Conservation (phyloP, 2,797 vertebrate genomes). For the Pangasius djambal region DNA sequence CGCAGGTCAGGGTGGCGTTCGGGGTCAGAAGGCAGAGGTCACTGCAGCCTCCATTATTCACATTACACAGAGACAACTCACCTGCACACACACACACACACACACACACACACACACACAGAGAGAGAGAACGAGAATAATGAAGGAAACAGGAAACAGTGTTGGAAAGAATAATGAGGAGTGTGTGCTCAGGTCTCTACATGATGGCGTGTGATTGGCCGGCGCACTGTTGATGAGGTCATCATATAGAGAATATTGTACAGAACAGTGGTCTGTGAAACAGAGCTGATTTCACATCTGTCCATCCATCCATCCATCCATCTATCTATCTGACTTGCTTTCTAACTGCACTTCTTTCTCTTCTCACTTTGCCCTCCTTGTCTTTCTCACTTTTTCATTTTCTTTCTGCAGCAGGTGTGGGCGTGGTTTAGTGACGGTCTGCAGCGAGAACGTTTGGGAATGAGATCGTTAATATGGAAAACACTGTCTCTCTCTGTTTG, state of each 20-base stretch:
- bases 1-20: slow-evolving; percentile 89
- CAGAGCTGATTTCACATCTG: background rate
- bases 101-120: slow-evolving; percentile 25
- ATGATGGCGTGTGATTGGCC: background rate
- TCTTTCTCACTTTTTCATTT: background rate
- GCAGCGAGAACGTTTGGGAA: background rate
- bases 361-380: too few species aligned
- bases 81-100: slow-evolving; percentile 69
- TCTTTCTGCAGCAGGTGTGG: background rate
- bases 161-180: background rate
- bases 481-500: background rate
- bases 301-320: too few species aligned
- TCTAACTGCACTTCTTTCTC: too few species aligned
- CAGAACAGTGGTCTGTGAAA: background rate
- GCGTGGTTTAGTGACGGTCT: background rate
- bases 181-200: background rate
- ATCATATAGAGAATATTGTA: background rate
- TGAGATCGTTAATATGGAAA: background rate
- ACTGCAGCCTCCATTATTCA: slow-evolving; percentile 92
- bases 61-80: slow-evolving; percentile 89
- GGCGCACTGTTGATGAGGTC: background rate
- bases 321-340: background rate
- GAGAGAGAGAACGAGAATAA: background rate
- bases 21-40: slow-evolving; percentile 94
- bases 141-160: background rate